Percentiles rank a stretch among this genome's conserved stretches.
These are phyloP conservation scores for Gymnothorax reevesii DNA, from an alignment of 2,797 vertebrate species.

Conservation along the genomic window DNA sequence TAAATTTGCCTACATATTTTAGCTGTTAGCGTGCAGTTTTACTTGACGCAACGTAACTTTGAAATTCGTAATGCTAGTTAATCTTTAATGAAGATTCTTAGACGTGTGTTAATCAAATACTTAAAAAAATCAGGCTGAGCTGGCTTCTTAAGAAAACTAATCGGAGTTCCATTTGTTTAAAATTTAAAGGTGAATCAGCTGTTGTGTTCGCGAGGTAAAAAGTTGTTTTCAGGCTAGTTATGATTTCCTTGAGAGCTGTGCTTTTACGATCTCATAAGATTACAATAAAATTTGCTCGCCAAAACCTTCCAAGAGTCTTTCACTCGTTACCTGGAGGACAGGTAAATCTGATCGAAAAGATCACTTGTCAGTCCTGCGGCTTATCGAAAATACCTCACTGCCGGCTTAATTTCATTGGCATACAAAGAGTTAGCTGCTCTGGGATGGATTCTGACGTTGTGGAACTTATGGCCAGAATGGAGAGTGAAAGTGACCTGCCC, in stretches of 20 bases:
- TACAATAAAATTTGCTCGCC: neutral
- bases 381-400: neutral
- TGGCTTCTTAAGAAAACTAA: neutral
- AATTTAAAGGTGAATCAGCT: neutral
- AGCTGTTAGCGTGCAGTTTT: neutral
- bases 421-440: neutral
- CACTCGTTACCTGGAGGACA: neutral
- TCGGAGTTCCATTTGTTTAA: no score
- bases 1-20: neutral
- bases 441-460: neutral
- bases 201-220: neutral
- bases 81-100: neutral
- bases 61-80: neutral
- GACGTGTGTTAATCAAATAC: neutral
- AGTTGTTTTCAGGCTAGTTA: neutral
- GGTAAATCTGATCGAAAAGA: neutral
- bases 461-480: slow-evolving; percentile 7
- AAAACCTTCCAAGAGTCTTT: neutral
- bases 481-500: neutral
- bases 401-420: slow-evolving; percentile 4
- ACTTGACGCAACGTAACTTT: no score
- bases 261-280: slow-evolving; percentile 11
- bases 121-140: neutral
- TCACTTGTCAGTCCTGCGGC: neutral
- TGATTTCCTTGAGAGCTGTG: slow-evolving; percentile 11